Conservation (phyloP, 2,113 vertebrate genomes). For the Anguilla japonica region DNA sequence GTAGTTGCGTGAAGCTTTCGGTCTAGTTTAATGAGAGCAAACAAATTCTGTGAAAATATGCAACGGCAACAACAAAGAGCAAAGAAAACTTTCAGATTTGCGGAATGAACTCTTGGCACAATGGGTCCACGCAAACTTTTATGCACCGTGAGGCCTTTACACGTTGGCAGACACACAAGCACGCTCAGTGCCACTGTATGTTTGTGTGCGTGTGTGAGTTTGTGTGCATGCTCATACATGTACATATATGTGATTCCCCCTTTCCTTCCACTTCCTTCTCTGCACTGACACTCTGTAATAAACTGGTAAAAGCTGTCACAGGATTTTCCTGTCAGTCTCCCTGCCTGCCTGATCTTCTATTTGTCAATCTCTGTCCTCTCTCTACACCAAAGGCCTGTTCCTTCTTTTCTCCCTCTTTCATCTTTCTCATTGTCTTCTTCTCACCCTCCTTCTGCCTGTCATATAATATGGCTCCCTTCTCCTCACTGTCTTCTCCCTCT, state of each 20-base stretch:
- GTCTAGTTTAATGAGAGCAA: neutral
- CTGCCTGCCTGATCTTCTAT: neutral
- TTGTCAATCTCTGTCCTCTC: neutral
- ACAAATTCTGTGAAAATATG: neutral
- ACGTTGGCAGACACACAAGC: neutral
- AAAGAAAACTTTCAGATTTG: too few species aligned
- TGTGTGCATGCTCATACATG: neutral
- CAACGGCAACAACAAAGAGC: too few species aligned
- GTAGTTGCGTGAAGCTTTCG: neutral
- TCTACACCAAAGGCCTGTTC: neutral
- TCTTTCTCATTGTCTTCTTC: constrained; percentile 36
- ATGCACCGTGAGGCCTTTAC: neutral
- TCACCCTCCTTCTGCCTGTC: neutral
- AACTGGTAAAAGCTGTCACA: neutral
- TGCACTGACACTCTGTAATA: constrained; percentile 12
- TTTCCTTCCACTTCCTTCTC: constrained; percentile 17
- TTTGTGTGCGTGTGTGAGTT: neutral
- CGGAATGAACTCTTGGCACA: too few species aligned
- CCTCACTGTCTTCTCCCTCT: neutral
- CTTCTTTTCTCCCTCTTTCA: constrained; percentile 20
- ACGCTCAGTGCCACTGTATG: too few species aligned
- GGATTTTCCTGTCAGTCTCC: neutral
- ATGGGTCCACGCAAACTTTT: neutral
- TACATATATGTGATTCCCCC: neutral
- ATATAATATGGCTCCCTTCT: neutral